Percentiles rank a stretch among this genome's conserved stretches.
Conservation (phyloP, 2,888 invertebrate genomes). For the Blomia tropicalis region DNA sequence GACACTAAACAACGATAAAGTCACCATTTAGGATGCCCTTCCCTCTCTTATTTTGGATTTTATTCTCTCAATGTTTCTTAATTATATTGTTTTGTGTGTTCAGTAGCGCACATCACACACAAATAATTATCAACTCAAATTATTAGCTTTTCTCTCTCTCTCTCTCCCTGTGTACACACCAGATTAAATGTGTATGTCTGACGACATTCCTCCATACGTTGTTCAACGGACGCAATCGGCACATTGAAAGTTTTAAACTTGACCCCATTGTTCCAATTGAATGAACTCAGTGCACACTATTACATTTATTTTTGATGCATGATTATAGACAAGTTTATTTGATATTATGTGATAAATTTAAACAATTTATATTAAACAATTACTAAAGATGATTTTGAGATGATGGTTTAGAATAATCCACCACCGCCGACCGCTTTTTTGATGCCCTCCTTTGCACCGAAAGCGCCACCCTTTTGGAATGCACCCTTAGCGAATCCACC, state of each 20-base stretch:
- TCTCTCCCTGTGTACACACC: too few relatives aligned
- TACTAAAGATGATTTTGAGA: not conserved
- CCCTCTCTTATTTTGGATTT: too few relatives aligned
- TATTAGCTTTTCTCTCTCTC: too few relatives aligned
- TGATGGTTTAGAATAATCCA: not conserved
- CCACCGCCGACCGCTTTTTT: not conserved
- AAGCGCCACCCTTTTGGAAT: constrained; percentile 17
- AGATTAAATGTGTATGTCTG: too few relatives aligned
- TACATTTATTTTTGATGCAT: not conserved
- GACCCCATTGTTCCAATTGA: constrained; percentile 5
- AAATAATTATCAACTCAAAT: too few relatives aligned
- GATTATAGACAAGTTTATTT: not conserved
- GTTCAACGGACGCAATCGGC: too few relatives aligned
- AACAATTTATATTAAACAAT: not conserved
- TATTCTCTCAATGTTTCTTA: too few relatives aligned
- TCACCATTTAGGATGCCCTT: too few relatives aligned
- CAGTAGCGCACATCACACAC: too few relatives aligned
- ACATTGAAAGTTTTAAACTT: not conserved
- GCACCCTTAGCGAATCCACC: constrained; percentile 11
- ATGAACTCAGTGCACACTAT: not conserved
- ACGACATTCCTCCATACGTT: too few relatives aligned
- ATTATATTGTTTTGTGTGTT: too few relatives aligned
- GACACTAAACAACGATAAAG: too few relatives aligned
- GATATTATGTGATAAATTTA: not conserved
- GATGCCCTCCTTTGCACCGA: not conserved